These are phyloP conservation scores for Chamaea fasciata DNA, from an alignment of 2,113 vertebrate species.

Conservation along the genomic window DNA sequence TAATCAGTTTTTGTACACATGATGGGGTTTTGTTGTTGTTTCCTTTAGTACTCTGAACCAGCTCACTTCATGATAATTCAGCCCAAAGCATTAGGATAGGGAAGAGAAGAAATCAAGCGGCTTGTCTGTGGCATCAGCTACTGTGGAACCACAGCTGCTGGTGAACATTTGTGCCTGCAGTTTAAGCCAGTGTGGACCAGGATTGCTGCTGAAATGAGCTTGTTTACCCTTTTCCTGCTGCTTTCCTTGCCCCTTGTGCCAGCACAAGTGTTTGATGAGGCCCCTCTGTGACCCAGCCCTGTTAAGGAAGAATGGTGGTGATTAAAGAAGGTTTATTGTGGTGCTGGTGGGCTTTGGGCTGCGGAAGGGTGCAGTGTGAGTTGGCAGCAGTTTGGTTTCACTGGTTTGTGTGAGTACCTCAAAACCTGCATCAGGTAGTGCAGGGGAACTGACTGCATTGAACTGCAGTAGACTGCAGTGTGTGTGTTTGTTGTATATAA, in stretches of 20 bases:
- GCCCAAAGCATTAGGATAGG: neutral
- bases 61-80: neutral
- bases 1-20: neutral
- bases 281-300: neutral
- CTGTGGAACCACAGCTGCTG: neutral
- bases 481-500: fast-evolving
- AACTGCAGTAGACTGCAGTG: neutral
- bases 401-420: neutral
- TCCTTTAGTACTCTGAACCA: neutral
- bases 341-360: neutral
- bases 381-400: neutral
- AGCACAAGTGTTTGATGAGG: neutral
- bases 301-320: neutral
- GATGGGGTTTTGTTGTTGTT: neutral
- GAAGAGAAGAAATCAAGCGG: neutral
- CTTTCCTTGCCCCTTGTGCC: neutral
- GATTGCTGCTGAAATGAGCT: neutral
- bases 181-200: neutral
- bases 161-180: neutral
- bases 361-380: neutral
- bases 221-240: neutral
- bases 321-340: neutral
- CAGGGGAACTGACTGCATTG: neutral
- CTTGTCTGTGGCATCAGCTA: neutral
- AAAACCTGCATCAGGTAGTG: neutral